These are phyloP conservation scores for Mungos mungo DNA, from an alignment of 2,113 vertebrate genomes.

Conservation along the genomic window DNA sequence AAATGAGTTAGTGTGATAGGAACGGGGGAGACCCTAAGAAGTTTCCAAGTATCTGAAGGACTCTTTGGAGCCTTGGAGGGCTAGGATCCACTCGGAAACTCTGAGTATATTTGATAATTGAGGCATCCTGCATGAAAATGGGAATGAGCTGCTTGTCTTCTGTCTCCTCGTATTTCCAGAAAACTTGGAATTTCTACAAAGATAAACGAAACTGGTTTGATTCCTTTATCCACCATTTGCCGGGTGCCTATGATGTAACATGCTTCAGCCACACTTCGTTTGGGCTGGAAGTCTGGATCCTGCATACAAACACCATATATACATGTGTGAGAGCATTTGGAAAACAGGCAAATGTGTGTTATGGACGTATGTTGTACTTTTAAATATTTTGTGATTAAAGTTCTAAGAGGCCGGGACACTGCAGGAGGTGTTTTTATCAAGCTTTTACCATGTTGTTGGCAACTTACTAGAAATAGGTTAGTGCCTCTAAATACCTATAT, in stretches of 20 bases:
- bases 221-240: neutral
- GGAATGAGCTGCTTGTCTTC: neutral
- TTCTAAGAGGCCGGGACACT: neutral
- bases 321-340: neutral
- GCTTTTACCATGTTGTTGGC: neutral
- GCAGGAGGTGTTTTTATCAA: neutral
- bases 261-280: neutral
- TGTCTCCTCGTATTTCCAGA: neutral
- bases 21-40: neutral
- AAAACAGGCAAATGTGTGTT: neutral
- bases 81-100: neutral
- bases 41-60: neutral
- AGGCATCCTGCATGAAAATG: neutral
- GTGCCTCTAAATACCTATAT: neutral
- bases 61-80: neutral
- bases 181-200: neutral
- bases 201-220: neutral
- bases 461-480: neutral
- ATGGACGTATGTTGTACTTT: neutral
- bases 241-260: neutral
- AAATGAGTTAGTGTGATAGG: neutral
- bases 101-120: neutral
- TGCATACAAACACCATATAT: accelerated
- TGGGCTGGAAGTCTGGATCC: neutral
- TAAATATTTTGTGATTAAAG: neutral